Evolutionary conservation across 2,797 vertebrate species (phyloP), one percentile per base, ranked within the genome.

Genomic region (Sebastes oblongus): DNA sequence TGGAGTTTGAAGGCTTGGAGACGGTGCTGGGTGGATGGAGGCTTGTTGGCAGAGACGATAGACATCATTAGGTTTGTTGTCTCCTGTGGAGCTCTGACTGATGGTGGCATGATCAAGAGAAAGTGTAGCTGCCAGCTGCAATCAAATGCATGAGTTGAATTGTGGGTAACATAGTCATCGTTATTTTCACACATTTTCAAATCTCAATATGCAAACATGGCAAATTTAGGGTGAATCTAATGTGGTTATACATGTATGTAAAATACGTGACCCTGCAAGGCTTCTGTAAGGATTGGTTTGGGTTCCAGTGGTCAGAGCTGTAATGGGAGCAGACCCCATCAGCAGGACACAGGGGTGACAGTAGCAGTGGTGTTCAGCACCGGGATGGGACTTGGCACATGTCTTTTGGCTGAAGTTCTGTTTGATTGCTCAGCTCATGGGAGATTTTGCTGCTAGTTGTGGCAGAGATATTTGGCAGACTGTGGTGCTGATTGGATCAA

Each of bases 401-500:
- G 73, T 82, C 54, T 54, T 64, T 84, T 80, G 78, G 77, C 72
- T 20, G 22, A 55, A 73, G 64, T 75, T 62, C 2, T 18, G 20
- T 84, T 83, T 75, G 78, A 85, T 66, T 84, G 50, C 60, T 73
- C 13, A 18, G 61, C 69, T 68, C 56, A 55, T 12, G 55, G 3
- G 81, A 74, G 69, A 67, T 76, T 64, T 52, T 46, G 46, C 72
- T 50, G 73, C 61, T 25, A 25, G 72, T 71, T 71, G 61, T 60
- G 58, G 74, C 22, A 24, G 77, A 70, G 77, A 70, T 39, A 67
- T 88, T 62, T 88, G 86, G 77, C 85, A 81, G 50, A 9, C 9
- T 10, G 62, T 24, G 27, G 59, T 61, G 42, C 42, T 46, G 83
- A 86, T 46, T 66, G 73, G 75, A 84, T 81, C 36, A 36, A 69